A percentile compares a stretch with the other conserved stretches of the same genome.
Evolutionary conservation across 2,888 invertebrate species (phyloP).

Genomic region (Dryobotodes eremita): DNA sequence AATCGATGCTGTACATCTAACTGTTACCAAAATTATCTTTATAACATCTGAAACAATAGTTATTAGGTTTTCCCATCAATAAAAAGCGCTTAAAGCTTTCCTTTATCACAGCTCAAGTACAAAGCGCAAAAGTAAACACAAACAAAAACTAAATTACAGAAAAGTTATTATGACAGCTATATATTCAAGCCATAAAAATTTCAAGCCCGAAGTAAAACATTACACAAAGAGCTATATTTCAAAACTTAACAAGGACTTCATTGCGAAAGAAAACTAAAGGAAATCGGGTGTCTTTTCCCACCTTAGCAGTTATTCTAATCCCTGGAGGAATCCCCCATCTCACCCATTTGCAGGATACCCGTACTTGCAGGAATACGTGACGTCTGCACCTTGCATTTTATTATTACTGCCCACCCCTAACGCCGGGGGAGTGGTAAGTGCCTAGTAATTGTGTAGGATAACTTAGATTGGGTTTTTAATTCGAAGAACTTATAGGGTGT

Average conservation of each 20-base stretch:
- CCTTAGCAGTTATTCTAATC: slow-evolving; percentile 71
- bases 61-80: too few species aligned
- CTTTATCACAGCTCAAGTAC: slow-evolving; percentile 15
- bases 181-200: slow-evolving; percentile 62
- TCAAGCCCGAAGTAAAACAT: slow-evolving; percentile 57
- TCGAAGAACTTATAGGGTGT: slow-evolving; percentile 68
- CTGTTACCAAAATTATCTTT: not conserved
- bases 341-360: slow-evolving; percentile 69
- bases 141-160: slow-evolving; percentile 59
- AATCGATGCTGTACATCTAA: not conserved
- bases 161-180: slow-evolving; percentile 58
- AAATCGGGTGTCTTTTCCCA: slow-evolving; percentile 64
- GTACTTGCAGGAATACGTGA: slow-evolving; percentile 76
- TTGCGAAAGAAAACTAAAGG: slow-evolving; percentile 59
- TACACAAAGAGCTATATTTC: slow-evolving; percentile 65
- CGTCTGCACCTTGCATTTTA: slow-evolving; percentile 80
- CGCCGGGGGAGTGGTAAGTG: slow-evolving; percentile 85
- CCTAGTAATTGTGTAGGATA: slow-evolving; percentile 89
- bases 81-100: not conserved
- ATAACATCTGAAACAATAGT: not conserved
- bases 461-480: slow-evolving; percentile 90
- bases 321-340: slow-evolving; percentile 73
- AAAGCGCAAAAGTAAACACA: slow-evolving; percentile 36
- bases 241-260: slow-evolving; percentile 62
- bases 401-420: slow-evolving; percentile 79